phyloP scores from a whole-genome alignment of 2,888 invertebrate genomes.

The Aleiodes leptofemur region DNA sequence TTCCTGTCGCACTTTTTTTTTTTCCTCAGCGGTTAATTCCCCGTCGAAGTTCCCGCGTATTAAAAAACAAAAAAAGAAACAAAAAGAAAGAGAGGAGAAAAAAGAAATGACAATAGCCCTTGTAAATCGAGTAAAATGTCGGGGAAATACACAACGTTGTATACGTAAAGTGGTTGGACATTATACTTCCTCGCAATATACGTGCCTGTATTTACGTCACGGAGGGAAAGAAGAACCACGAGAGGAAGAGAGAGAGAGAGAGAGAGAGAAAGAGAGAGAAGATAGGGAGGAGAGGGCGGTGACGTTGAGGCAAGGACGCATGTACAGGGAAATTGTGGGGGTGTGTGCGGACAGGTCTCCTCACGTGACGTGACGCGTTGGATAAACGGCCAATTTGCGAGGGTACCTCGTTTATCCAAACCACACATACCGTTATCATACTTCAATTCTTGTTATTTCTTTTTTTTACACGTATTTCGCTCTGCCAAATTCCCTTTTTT shows the following conservation, averaged over 20 bases:
- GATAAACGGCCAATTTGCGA: constrained; percentile 33
- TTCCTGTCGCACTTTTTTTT: background rate
- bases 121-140: background rate
- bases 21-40: too few species aligned
- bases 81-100: background rate
- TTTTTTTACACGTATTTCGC: background rate
- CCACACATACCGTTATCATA: constrained; percentile 22
- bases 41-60: background rate
- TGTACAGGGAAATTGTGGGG: constrained; percentile 2
- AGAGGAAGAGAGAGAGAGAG: too few species aligned
- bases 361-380: constrained; percentile 22
- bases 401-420: constrained; percentile 23
- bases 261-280: background rate
- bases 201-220: constrained; percentile 40
- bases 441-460: background rate
- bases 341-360: constrained; percentile 23
- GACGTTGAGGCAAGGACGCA: constrained; percentile 43
- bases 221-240: background rate
- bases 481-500: constrained; percentile 19
- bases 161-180: constrained; percentile 29
- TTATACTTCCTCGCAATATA: constrained; percentile 18
- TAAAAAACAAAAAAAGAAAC: background rate
- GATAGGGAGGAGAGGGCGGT: constrained; percentile 36
- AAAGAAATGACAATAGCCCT: too few species aligned
- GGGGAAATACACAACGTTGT: constrained; percentile 3